These are phyloP conservation scores for Acrocephalus kingi DNA, from an alignment of 2,113 vertebrate species.

Conservation along the genomic window DNA sequence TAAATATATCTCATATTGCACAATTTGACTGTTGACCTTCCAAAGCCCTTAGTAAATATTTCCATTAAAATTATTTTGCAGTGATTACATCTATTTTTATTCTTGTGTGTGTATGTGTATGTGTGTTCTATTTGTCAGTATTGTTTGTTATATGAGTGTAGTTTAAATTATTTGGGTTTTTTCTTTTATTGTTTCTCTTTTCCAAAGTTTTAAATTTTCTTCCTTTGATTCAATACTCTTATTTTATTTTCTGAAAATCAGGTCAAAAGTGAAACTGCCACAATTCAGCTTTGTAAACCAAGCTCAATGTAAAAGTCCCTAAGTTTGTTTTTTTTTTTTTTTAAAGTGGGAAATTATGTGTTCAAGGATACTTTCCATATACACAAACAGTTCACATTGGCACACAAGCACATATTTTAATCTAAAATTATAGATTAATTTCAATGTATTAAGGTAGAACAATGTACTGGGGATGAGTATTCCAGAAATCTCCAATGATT, in stretches of 20 bases:
- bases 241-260: neutral
- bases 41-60: neutral
- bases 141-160: neutral
- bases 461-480: neutral
- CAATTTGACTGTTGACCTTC: neutral
- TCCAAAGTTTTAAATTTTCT: neutral
- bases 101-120: neutral
- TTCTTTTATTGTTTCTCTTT: neutral
- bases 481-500: neutral
- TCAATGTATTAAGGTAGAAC: neutral
- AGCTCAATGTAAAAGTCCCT: neutral
- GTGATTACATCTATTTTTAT: neutral
- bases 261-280: neutral
- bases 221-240: neutral
- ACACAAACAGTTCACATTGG: neutral
- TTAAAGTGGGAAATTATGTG: neutral
- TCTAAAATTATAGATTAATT: neutral
- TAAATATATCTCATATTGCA: neutral
- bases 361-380: neutral
- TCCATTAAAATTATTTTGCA: neutral
- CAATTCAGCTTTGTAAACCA: neutral
- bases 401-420: neutral
- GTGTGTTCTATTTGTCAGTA: neutral
- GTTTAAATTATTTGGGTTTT: neutral
- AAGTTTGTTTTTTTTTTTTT: neutral